Base-by-base conservation (phyloP, 2,888 invertebrate species). In the Apamea epomidion region DNA sequence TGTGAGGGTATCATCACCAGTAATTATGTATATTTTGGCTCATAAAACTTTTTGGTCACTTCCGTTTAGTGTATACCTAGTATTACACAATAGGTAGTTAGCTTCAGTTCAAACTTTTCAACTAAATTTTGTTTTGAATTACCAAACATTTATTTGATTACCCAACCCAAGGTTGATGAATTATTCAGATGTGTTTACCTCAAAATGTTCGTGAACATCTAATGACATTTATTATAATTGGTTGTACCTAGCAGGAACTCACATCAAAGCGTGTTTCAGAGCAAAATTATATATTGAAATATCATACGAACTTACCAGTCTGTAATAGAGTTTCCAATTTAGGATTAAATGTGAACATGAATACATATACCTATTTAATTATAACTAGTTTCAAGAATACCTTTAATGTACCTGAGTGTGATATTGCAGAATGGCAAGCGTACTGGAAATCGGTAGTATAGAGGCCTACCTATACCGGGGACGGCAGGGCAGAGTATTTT, bases 261-360 rank as follows among this genome's bases (percentile, higher is more conserved):
- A 32, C 21, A 48, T 58, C n/a, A 78, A 67, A 67, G 58, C 45
- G 21, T 58, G n/a, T 32, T 37, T 32, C 2, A 5, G 2, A 79
- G 18, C 12, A 37, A 18, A 78, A 58, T 48, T 58, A 2, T 48
- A 21, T 58, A 58, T 54, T 45, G 2, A 67, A 78, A 78, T 78
- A 21, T 54, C n/a, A 45, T 14, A 6, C 18, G 7, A 65, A 14
- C 29, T 32, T 71, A 48, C 21, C 21, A 32, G 8, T 5, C 2
- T 29, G 25, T 29, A 14, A 77, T 18, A 25, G 32, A 78, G 54
- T 65, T 54, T 54, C n/a, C n/a, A 78, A 45, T 54, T 45, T 21
- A 32, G 45, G 54, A 65, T 65, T 78, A 54, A 75, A 29, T 42
- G 25, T 45, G 14, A 64, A 18, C 14, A 54, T 78, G 42, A 64